Evolutionary conservation across 2,113 vertebrate genomes (phyloP).

Genomic region (Phyllostomus discolor): DNA sequence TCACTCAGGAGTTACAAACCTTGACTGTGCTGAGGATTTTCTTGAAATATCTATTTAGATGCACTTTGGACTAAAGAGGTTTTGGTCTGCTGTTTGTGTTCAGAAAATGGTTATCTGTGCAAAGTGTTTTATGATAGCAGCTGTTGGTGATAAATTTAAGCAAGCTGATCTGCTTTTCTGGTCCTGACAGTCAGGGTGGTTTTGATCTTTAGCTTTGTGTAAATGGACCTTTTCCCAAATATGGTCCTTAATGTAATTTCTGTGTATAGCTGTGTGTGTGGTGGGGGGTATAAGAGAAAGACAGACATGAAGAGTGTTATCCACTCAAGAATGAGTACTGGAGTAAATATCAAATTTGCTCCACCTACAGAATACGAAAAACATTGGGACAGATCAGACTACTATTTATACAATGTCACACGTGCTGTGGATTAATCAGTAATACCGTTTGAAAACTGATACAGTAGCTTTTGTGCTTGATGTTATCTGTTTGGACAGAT

Average conservation of each 20-base stretch:
- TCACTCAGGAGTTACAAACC: neutral
- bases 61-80: neutral
- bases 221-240: neutral
- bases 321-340: neutral
- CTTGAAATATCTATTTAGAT: neutral
- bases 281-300: neutral
- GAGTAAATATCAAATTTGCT: neutral
- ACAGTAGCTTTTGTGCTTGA: neutral
- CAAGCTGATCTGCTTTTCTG: neutral
- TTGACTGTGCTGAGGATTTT: neutral
- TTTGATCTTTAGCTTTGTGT: slow-evolving; percentile 32
- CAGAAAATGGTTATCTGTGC: neutral
- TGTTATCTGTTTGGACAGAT: neutral
- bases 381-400: neutral
- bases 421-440: neutral
- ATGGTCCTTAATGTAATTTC: neutral
- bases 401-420: neutral
- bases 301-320: neutral
- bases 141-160: neutral
- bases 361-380: neutral
- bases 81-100: slow-evolving; percentile 4
- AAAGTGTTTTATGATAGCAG: neutral
- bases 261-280: neutral
- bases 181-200: neutral
- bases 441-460: neutral